Percentiles rank a stretch among this genome's conserved stretches.
These are phyloP conservation scores for Drosophila pectinifera DNA, from an alignment of 1,140 invertebrate genomes.

Conservation along the genomic window DNA sequence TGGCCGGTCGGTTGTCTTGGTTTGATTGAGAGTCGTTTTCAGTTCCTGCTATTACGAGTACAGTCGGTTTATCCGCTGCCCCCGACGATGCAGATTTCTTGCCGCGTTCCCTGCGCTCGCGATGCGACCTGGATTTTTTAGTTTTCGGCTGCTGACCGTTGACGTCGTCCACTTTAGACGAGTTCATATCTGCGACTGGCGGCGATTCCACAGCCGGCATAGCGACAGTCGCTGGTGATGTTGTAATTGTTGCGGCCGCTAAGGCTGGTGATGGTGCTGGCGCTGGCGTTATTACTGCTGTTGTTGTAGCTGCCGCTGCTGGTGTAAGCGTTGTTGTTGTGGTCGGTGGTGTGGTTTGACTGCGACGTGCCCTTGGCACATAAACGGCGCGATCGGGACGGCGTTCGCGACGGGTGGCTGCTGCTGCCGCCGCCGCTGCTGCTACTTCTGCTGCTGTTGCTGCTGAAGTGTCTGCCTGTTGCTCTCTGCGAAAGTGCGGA, in stretches of 20 bases:
- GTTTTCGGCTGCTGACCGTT: conserved; percentile 53
- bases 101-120: conserved; percentile 55
- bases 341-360: conserved; percentile 85
- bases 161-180: conserved; percentile 55
- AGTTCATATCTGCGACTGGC: conserved; percentile 57
- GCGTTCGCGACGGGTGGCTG: conserved; percentile 85
- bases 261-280: conserved; percentile 15
- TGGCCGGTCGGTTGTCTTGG: conserved; percentile 26
- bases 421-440: conserved; percentile 38
- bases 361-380: conserved; percentile 89
- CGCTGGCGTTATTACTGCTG: conserved; percentile 19
- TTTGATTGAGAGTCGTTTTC: conserved; percentile 47
- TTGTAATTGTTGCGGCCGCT: conserved; percentile 21
- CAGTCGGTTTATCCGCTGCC: conserved; percentile 44
- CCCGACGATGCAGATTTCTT: conserved; percentile 45
- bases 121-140: conserved; percentile 58
- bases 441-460: conserved; percentile 11
- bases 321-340: conserved; percentile 53
- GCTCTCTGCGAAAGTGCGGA: conserved; percentile 67
- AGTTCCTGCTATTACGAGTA: conserved; percentile 63
- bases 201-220: conserved; percentile 30
- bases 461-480: conserved; percentile 38
- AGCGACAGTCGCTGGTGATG: conserved; percentile 35
- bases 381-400: conserved; percentile 92
- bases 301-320: conserved; percentile 16